phyloP scores from a whole-genome alignment of 2,113 vertebrate species.

The Amazona vittata region DNA sequence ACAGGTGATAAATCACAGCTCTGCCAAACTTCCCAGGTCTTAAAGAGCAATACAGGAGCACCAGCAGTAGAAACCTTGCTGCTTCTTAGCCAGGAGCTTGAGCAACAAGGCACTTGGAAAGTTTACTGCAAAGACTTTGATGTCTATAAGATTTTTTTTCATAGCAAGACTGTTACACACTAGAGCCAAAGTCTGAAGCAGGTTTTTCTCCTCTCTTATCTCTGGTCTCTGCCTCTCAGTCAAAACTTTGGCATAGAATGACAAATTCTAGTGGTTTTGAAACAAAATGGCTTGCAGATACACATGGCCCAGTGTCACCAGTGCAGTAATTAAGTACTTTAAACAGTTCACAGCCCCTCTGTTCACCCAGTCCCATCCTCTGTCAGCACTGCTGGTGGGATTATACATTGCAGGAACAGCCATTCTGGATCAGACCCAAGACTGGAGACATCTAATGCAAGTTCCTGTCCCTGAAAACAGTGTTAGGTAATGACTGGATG shows the following conservation, averaged over 20 bases:
- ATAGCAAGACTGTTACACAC: rapidly evolving
- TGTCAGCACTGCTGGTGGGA: not conserved
- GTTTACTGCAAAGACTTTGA: not conserved
- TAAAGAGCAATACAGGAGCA: rapidly evolving
- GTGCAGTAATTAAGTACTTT: not conserved
- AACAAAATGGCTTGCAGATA: too few species aligned
- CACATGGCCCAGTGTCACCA: not conserved
- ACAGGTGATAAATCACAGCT: not conserved
- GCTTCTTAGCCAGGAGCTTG: rapidly evolving
- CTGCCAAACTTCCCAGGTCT: not conserved
- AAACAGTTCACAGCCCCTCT: not conserved
- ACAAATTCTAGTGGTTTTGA: not conserved
- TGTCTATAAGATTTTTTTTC: not conserved
- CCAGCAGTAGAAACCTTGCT: rapidly evolving
- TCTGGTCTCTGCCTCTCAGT: not conserved
- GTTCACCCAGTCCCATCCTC: not conserved
- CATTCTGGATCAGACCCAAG: not conserved
- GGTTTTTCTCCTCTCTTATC: not conserved
- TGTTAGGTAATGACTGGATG: not conserved
- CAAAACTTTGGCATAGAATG: not conserved
- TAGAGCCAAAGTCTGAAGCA: not conserved
- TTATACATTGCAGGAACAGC: not conserved
- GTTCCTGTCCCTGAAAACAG: not conserved
- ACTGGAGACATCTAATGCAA: not conserved
- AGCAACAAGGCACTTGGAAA: not conserved